Evolutionary conservation across 37 sponge, comb jelly and placozoan species (phyloP).

Genomic region (Geodia barretti): DNA sequence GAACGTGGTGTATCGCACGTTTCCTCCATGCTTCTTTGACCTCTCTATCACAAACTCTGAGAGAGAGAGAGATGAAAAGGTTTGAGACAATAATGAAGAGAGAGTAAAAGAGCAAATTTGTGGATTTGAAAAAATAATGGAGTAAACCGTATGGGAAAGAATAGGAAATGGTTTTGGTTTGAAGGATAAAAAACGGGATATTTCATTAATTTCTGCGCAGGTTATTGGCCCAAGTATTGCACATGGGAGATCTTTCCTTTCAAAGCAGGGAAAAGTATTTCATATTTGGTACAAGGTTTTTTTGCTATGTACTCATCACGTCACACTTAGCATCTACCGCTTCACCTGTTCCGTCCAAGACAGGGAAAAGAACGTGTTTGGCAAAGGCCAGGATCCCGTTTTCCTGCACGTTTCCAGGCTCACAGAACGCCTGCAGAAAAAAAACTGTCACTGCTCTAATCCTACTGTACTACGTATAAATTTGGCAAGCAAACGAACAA

Average conservation of each 20-base stretch:
- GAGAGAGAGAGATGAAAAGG: background rate
- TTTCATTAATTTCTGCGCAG: too few relatives aligned
- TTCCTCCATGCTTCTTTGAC: constrained; percentile 84
- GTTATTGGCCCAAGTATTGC: background rate
- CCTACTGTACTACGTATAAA: too few relatives aligned
- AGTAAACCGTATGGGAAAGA: background rate
- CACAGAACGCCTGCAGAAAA: constrained; percentile 82
- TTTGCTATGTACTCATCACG: too few relatives aligned
- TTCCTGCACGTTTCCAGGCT: constrained; percentile 84
- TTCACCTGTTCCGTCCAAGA: constrained; percentile 53
- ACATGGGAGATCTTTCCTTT: background rate
- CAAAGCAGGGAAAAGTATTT: background rate
- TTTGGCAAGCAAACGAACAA: too few relatives aligned
- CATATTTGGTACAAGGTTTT: background rate
- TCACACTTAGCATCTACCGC: too few relatives aligned
- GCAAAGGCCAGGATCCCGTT: constrained; percentile 89
- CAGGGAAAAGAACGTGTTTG: constrained; percentile 82
- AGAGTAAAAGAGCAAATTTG: too few relatives aligned
- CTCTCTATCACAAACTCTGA: constrained; percentile 84
- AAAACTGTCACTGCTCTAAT: too few relatives aligned
- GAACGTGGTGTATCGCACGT: constrained; percentile 61
- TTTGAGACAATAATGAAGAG: background rate
- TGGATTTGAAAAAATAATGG: too few relatives aligned
- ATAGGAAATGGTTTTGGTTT: too few relatives aligned
- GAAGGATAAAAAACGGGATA: too few relatives aligned